Base-by-base conservation (phyloP, 2,888 invertebrate genomes). In the Homarus gammarus region DNA sequence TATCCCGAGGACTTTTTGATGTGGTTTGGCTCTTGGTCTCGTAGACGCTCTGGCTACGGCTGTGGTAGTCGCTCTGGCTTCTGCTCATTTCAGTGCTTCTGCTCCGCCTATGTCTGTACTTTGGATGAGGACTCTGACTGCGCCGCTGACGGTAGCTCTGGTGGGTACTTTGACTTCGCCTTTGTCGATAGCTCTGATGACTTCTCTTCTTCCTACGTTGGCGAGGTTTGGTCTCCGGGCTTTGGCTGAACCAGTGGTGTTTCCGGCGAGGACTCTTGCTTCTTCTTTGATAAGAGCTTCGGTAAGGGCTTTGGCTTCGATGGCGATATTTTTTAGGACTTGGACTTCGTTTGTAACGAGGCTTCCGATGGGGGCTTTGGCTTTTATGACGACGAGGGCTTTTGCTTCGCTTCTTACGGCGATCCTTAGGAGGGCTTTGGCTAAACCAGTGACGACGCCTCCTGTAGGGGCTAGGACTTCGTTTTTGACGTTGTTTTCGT, bases 71-170 rank as follows among this genome's bases (percentile, higher is more conserved):
- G 31, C 79, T 79, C 31, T 31, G 79, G 61, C 79, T 79, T 8
- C 79, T 56, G 33, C 79, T 79, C 79, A 79, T 79, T 38, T 79
- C 79, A 22, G 79, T 79, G 79, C 79, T 79, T 22, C 79, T 40
- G 61, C 61, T 61, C 10, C 79, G 56, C 31, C 79, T 56, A 22
- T 79, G 79, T 12, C 79, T 56, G 61, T 79, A 79, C 31, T 61
- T 56, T 3, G 79, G 79, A 36, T 79, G 79, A 10, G 79, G 79
- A 38, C 79, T 79, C 49, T 79, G 79, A 61, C 79, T 79, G 33
- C 79, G 56, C 38, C 79, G 51, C 61, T 79, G 79, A 12, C 56
- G 79, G 61, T 61, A 79, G 36, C 61, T 79, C 36, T 61, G 79
- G 38, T 79, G 79, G 36, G 79, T 61, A 61, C 79, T 79, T 38